Evolutionary conservation across 2,797 vertebrate species (phyloP).

Genomic region (Myotis vivesi): DNA sequence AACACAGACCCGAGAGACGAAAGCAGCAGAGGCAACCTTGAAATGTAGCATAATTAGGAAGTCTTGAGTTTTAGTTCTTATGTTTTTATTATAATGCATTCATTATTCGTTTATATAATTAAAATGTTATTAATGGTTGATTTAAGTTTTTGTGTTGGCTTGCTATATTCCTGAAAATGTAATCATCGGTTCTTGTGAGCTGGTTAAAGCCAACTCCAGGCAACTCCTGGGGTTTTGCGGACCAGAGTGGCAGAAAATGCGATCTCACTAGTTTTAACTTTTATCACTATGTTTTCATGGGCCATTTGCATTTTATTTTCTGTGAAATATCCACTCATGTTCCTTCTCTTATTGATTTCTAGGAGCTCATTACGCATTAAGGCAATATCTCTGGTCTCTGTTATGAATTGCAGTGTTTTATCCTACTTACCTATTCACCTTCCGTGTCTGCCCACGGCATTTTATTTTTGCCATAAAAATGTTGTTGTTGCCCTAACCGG

Average conservation of each 20-base stretch:
- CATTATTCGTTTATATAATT: not conserved
- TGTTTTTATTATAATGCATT: not conserved
- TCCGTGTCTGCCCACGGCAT: not conserved
- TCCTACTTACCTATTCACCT: not conserved
- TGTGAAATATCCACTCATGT: not conserved
- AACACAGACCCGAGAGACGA: no score
- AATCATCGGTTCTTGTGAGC: not conserved
- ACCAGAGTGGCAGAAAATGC: not conserved
- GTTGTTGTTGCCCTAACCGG: not conserved
- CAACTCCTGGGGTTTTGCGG: not conserved
- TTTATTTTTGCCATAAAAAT: not conserved
- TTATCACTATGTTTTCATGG: not conserved
- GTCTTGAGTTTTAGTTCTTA: not conserved
- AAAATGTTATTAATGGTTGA: not conserved
- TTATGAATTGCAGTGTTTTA: not conserved
- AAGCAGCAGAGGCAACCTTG: not conserved
- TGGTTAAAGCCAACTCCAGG: not conserved
- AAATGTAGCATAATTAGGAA: not conserved
- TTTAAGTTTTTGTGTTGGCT: not conserved
- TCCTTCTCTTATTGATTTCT: not conserved
- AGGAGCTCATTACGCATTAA: not conserved
- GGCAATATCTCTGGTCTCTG: not conserved
- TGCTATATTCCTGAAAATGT: not conserved
- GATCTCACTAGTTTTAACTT: not conserved
- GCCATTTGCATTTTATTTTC: not conserved